These are phyloP conservation scores for Trachelus iudaicus DNA, from an alignment of 2,888 invertebrate species.

Conservation along the genomic window DNA sequence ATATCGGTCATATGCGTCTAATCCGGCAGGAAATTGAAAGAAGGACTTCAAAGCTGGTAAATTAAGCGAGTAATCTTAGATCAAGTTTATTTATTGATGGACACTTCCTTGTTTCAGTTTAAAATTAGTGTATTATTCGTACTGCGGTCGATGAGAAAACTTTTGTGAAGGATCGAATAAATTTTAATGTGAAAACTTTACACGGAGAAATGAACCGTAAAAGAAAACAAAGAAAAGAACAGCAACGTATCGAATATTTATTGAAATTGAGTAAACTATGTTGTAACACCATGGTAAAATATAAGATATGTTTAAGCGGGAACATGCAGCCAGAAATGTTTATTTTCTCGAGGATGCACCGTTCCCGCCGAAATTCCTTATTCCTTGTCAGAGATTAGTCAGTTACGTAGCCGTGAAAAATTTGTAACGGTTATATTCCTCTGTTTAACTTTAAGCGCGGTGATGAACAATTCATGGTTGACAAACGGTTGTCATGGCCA, in stretches of 20 bases:
- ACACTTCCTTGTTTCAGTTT: background rate
- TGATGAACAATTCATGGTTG: constrained; percentile 5
- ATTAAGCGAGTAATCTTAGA: background rate
- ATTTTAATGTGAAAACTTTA: background rate
- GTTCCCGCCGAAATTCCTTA: background rate
- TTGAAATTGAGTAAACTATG: background rate
- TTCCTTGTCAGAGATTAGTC: background rate
- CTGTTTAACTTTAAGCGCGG: background rate
- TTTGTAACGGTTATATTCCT: background rate
- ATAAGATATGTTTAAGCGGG: background rate
- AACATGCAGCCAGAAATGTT: background rate
- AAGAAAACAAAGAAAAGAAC: background rate
- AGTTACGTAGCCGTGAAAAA: background rate
- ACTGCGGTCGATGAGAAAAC: background rate
- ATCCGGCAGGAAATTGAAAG: background rate
- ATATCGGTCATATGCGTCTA: background rate
- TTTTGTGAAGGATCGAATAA: background rate
- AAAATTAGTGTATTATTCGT: background rate
- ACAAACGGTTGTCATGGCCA: constrained; percentile 23
- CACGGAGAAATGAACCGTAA: background rate
- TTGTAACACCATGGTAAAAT: background rate
- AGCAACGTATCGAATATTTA: background rate
- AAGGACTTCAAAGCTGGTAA: background rate
- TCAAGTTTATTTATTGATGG: background rate
- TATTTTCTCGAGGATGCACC: background rate